These are phyloP conservation scores for Epistrophe grossulariae DNA, from an alignment of 2,888 invertebrate species.

Conservation along the genomic window DNA sequence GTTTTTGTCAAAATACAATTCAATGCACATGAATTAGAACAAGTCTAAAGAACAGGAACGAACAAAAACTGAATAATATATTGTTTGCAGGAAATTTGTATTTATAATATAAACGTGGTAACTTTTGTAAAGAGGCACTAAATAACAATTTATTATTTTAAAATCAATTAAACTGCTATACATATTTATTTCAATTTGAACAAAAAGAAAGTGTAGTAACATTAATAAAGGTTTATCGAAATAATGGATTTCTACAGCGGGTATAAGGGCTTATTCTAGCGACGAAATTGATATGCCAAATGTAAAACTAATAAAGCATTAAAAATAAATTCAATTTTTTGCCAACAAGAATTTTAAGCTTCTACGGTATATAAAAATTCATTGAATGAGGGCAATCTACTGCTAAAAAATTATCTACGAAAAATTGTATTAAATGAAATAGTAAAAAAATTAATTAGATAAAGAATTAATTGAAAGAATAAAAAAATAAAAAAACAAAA, in stretches of 20 bases:
- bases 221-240: not conserved
- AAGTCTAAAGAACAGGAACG: conserved; percentile 47
- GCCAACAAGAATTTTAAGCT: not conserved
- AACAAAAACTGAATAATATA: conserved; percentile 38
- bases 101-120: conserved; percentile 6
- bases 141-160: conserved; percentile 6
- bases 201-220: not conserved
- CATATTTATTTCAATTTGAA: not conserved
- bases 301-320: not conserved
- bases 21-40: conserved; percentile 59
- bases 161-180: not conserved
- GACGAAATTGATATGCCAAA: not conserved
- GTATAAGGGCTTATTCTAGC: not conserved
- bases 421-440: not conserved
- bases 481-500: no score
- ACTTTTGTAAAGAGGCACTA: conserved; percentile 23
- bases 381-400: no score
- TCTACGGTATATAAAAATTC: not conserved
- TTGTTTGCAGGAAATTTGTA: not conserved
- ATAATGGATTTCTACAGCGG: not conserved
- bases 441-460: no score
- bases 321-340: no score
- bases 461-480: no score
- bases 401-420: not conserved
- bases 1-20: conserved; percentile 52